Conservation (phyloP, 1,140 invertebrate genomes). For the Magallana ariakensis region DNA sequence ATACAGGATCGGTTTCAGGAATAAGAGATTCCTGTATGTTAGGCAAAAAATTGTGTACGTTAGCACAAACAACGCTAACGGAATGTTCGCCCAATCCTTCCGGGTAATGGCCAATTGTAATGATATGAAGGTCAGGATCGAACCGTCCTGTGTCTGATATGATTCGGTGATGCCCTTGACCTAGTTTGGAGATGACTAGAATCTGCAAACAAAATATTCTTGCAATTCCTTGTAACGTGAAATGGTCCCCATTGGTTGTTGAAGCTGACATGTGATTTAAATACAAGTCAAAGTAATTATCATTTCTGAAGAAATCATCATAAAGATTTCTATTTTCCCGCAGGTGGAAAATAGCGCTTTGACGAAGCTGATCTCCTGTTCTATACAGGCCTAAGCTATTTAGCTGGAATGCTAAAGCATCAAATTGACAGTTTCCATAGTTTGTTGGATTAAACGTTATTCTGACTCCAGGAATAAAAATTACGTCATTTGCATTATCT, state of each 20-base stretch:
- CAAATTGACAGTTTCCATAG: constrained; percentile 40
- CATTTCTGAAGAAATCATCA: constrained; percentile 4
- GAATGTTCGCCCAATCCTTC: constrained; percentile 33
- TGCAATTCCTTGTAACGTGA: background rate
- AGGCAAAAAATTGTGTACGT: constrained; percentile 7
- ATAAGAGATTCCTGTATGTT: background rate
- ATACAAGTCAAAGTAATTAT: background rate
- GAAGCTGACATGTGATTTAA: background rate
- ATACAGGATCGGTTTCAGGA: background rate
- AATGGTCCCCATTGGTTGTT: constrained; percentile 2
- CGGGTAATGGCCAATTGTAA: constrained; percentile 22
- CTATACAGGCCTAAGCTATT: background rate
- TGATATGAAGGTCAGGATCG: background rate
- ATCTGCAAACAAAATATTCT: background rate
- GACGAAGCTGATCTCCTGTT: background rate
- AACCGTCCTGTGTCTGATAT: constrained; percentile 16
- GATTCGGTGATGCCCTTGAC: background rate
- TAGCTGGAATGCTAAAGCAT: constrained; percentile 20
- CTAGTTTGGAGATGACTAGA: constrained; percentile 11
- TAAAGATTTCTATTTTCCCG: background rate
- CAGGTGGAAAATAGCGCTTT: background rate
- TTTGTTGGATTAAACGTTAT: constrained; percentile 16
- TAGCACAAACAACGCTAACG: background rate
- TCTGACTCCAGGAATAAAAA: constrained; percentile 26
- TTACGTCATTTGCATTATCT: background rate